Base-by-base conservation (phyloP, 2,888 invertebrate genomes). In the Agonum fuliginosum region DNA sequence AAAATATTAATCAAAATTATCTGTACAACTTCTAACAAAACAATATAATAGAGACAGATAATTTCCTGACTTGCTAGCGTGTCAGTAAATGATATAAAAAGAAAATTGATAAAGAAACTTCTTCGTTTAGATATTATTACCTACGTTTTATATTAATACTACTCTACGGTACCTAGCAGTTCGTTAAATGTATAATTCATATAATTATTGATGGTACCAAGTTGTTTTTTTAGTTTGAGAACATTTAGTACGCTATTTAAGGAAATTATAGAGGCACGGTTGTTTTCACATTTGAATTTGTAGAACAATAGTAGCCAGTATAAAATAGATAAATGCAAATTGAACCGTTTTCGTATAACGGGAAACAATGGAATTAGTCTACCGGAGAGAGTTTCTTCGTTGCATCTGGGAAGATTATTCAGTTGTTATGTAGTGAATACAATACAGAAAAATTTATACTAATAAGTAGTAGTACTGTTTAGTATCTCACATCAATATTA, bases 261-360 rank as follows among this genome's bases (percentile, higher is more conserved):
- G 30, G 62, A 58, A 54, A 73, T 73, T 73, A 73, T 73, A 73
- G 73, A 51, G 67, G 43, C 67, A 67, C 12, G 37, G 20, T 46
- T 70, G 70, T 70, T 70, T 70, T 43, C 70, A 70, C 70, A 70
- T 70, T 70, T 70, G 70, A 70, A 54, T 73, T 73, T 73, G 58
- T 73, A 73, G 73, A 73, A 73, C 73, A 73, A 73, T 73, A 58
- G 73, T 58, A 19, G 24, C 34, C n/a, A 46, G 46, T 70, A 70
- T 70, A 46, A 46, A 70, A 70, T 46, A 70, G 43, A 70, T 12
- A 65, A 19, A 65, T 70, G 70, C 46, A 70, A 70, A 70, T 70
- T 70, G 37, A 43, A 70, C 46, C 27, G 70, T 46, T 54, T 73
- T 34, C 58, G 58, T 58, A 34, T 65, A 73, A 37, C 54, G 22